Conservation (phyloP, 2,888 invertebrate genomes). For the Drosophila cognata region DNA sequence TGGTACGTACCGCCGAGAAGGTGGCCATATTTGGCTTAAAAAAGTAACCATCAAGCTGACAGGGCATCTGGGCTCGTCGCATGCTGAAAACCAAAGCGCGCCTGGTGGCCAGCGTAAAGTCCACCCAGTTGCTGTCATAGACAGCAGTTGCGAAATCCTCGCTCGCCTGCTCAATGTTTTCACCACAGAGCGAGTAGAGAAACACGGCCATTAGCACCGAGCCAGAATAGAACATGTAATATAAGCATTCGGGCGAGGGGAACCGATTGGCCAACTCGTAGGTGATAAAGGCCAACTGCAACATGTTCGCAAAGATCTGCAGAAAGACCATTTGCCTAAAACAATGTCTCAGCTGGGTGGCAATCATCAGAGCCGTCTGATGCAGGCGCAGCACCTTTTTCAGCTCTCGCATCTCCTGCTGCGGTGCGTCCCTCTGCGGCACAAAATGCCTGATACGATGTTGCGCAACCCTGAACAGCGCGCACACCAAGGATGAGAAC, state of each 20-base stretch:
- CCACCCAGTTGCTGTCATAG: constrained; percentile 57
- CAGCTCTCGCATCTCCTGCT: constrained; percentile 35
- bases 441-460: constrained; percentile 48
- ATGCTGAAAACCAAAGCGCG: constrained; percentile 36
- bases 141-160: constrained; percentile 49
- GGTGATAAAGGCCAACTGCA: constrained; percentile 59
- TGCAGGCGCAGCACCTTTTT: constrained; percentile 50
- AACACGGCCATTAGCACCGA: constrained; percentile 58
- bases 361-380: constrained; percentile 52
- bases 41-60: constrained; percentile 58
- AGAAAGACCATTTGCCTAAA: constrained; percentile 51
- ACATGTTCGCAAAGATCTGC: constrained; percentile 55
- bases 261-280: constrained; percentile 60
- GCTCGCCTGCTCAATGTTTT: constrained; percentile 61
- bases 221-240: constrained; percentile 52
- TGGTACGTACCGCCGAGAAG: constrained; percentile 55
- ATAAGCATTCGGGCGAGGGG: constrained; percentile 42
- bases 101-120: constrained; percentile 43
- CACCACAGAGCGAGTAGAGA: constrained; percentile 62
- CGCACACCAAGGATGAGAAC: constrained; percentile 61
- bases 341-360: constrained; percentile 31
- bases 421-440: constrained; percentile 15
- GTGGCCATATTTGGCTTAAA: constrained; percentile 66
- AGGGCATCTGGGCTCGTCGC: constrained; percentile 58
- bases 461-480: constrained; percentile 61